Evolutionary conservation across 1,140 invertebrate species (phyloP).

Genomic region (Argopecten irradians): DNA sequence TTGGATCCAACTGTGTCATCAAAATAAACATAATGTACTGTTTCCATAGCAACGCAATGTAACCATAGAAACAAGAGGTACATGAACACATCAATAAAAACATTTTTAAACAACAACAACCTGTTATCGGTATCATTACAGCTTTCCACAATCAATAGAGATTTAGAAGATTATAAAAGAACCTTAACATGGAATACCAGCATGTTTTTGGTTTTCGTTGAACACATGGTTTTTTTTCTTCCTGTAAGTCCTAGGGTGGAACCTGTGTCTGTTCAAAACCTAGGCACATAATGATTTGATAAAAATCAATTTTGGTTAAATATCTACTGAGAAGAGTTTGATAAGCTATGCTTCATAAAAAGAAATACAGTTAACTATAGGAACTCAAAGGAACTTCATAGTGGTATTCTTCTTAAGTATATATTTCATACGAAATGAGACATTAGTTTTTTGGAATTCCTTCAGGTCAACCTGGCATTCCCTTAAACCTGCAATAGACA

Average conservation of each 20-base stretch:
- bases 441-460: not conserved
- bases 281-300: not conserved
- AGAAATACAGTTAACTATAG: not conserved
- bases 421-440: not conserved
- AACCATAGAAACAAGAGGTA: constrained; percentile 7
- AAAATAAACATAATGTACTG: not conserved
- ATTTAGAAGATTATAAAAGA: not conserved
- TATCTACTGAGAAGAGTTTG: not conserved
- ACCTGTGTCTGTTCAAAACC: not conserved
- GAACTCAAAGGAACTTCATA: not conserved
- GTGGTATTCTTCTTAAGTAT: not conserved
- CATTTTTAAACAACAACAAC: not conserved
- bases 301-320: not conserved
- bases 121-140: not conserved
- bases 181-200: constrained; percentile 1
- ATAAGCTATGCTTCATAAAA: not conserved
- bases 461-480: not conserved
- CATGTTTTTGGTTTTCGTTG: constrained; percentile 21
- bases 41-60: not conserved
- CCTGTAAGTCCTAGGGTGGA: not conserved
- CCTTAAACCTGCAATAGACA: not conserved
- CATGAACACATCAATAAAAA: constrained; percentile 18
- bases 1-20: constrained; percentile 12
- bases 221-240: not conserved
- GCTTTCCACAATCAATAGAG: not conserved